phyloP scores from a whole-genome alignment of 1,140 invertebrate species.

The Trichonephila clavata region DNA sequence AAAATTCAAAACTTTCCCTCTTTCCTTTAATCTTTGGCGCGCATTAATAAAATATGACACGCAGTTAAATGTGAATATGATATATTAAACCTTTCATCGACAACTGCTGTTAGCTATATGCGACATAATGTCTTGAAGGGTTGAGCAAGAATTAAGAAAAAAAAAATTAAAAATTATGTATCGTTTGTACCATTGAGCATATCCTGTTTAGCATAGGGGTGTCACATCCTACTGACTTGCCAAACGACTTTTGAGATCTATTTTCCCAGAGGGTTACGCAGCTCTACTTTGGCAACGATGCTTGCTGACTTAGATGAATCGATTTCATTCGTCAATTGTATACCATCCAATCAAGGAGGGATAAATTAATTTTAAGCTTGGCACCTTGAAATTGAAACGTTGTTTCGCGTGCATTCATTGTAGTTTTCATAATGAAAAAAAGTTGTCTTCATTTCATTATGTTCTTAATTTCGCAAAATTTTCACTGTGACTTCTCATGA shows the following conservation, averaged over 20 bases:
- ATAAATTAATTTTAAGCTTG: constrained; percentile 33
- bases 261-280: not conserved
- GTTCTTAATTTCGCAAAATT: not conserved
- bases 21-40: not conserved
- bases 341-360: constrained; percentile 31
- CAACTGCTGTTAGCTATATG: not conserved
- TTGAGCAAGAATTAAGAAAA: too few species aligned
- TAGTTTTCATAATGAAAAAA: not conserved
- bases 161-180: constrained; percentile 5
- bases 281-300: not conserved
- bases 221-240: constrained; percentile 29
- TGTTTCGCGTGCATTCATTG: not conserved
- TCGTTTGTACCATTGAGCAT: not conserved
- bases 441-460: not conserved
- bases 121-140: not conserved
- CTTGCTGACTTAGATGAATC: constrained; percentile 37
- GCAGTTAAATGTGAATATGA: constrained; percentile 2
- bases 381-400: constrained; percentile 47
- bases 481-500: not conserved
- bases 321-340: constrained; percentile 33
- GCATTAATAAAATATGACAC: constrained; percentile 25
- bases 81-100: constrained; percentile 20
- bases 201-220: constrained; percentile 27
- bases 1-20: not conserved
- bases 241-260: constrained; percentile 28